Conservation (phyloP, 2,113 vertebrate species). For the Lagenorhynchus albirostris region DNA sequence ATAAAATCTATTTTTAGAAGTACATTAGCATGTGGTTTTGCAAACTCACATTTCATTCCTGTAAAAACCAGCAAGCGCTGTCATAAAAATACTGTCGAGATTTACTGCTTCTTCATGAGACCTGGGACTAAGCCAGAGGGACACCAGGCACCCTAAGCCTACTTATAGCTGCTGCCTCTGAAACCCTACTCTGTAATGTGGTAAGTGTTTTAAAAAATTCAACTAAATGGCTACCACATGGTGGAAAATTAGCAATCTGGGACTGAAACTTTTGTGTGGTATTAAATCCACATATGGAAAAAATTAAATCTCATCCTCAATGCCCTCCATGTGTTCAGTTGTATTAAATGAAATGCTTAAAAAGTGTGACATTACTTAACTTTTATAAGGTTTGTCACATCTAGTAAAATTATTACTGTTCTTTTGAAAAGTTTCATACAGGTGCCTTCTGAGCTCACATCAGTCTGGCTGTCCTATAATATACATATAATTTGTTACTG, state of each 20-base stretch:
- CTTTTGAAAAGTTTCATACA: slow-evolving; percentile 80
- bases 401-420: slow-evolving; percentile 81
- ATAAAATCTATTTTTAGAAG: slow-evolving; percentile 78
- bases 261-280: slow-evolving; percentile 76
- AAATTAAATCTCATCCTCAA: slow-evolving; percentile 83
- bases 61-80: slow-evolving; percentile 61
- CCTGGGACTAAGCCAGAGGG: slow-evolving; percentile 73
- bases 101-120: slow-evolving; percentile 78
- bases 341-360: slow-evolving; percentile 83
- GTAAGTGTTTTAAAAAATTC: slow-evolving; percentile 78
- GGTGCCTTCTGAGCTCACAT: slow-evolving; percentile 78
- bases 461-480: slow-evolving; percentile 68
- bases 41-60: slow-evolving; percentile 66
- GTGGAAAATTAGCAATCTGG: slow-evolving; percentile 84
- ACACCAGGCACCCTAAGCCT: slow-evolving; percentile 39
- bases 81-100: slow-evolving; percentile 71
- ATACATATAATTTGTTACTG: slow-evolving; percentile 70
- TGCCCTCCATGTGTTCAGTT: slow-evolving; percentile 82
- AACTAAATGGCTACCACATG: slow-evolving; percentile 86
- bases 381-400: slow-evolving; percentile 85
- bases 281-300: slow-evolving; percentile 84
- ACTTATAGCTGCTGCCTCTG: slow-evolving; percentile 74
- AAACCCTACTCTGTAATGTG: slow-evolving; percentile 82
- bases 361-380: slow-evolving; percentile 84
- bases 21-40: slow-evolving; percentile 57